Evolutionary conservation across 92 coral and sea anemone species (phyloP).

Genomic region (Pocillopora grandis): DNA sequence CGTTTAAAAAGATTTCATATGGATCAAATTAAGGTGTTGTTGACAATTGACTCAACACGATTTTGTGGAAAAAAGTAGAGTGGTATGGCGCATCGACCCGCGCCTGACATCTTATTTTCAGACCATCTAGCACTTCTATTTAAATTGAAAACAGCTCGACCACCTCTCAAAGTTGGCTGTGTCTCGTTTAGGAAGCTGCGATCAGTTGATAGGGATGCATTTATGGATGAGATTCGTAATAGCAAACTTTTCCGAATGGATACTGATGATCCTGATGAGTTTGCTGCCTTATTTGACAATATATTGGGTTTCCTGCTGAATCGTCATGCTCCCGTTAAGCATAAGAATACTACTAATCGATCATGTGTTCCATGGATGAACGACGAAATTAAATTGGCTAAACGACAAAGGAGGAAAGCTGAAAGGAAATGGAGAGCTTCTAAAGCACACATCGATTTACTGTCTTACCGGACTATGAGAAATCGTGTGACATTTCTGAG

Average conservation of each 20-base stretch:
- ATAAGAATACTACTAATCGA: slow-evolving; percentile 31
- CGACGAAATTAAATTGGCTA: neutral
- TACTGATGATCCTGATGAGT: slow-evolving; percentile 43
- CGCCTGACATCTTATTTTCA: slow-evolving; percentile 31
- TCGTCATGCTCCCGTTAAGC: slow-evolving; percentile 9
- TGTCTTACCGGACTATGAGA: neutral
- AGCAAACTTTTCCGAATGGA: slow-evolving; percentile 1
- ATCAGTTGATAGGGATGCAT: neutral
- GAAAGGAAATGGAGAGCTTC: neutral
- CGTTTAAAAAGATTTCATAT: too few relatives aligned
- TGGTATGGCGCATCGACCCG: neutral
- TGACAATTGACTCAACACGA: too few relatives aligned
- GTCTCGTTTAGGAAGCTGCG: too few relatives aligned
- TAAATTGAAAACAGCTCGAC: slow-evolving; percentile 38
- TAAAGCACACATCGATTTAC: slow-evolving; percentile 7
- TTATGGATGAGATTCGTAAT: neutral
- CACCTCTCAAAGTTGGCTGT: slow-evolving; percentile 3
- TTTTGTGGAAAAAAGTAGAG: too few relatives aligned
- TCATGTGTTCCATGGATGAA: slow-evolving; percentile 33
- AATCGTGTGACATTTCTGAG: too few relatives aligned
- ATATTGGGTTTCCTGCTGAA: too few relatives aligned
- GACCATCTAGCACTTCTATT: slow-evolving; percentile 29
- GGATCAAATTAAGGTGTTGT: too few relatives aligned
- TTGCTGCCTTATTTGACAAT: slow-evolving; percentile 24
- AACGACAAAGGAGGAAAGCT: slow-evolving; percentile 7